Base-by-base conservation (phyloP, 2,113 vertebrate species). In the Apodemus sylvaticus region DNA sequence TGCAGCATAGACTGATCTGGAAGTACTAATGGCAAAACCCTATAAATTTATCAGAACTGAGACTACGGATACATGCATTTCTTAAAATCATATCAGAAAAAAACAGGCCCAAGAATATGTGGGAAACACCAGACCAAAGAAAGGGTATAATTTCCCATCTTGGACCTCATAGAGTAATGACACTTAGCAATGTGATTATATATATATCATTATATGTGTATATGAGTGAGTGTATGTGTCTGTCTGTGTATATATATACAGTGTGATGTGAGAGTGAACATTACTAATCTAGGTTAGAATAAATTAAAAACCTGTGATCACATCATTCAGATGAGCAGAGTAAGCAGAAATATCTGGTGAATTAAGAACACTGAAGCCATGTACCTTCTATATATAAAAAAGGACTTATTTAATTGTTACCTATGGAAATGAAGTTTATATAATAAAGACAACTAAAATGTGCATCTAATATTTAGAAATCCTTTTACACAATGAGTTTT, bases 361-460 rank as follows among this genome's bases (percentile, higher is more conserved):
- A 60, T 82, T 82, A 24, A 82, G 36, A n/a, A 58, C 79, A n/a
- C 20, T 58, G 36, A 82, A 60, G 36, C 36, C 78, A 39, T 96
- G 90, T 87, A 90, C 62, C 86, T 93, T 97, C 20, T 82, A 22
- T 89, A 91, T 97, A n/a, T 26, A 95, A 96, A 97, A 64, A 89
- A 66, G 1, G 26, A 71, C 58, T 92, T 97, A 71, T 83, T 42
- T 93, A 95, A 78, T 73, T 85, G 42, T 97, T 86, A 48, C 0
- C 60, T 53, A 60, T 90, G 96, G 94, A 97, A 91, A 83, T 55
- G 89, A 86, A 10, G 2, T 91, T 78, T 90, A 58, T 39, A 71
- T 51, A 97, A 97, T 93, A 48, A 97, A 88, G 87, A 97, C 55
- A 51, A 70, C 45, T 45, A 95, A 97, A 97, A 98, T 2, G 22